Evolutionary conservation across 2,113 vertebrate species (phyloP), one percentile per base, ranked within the genome.

Genomic region (Gallinago jamesoni): DNA sequence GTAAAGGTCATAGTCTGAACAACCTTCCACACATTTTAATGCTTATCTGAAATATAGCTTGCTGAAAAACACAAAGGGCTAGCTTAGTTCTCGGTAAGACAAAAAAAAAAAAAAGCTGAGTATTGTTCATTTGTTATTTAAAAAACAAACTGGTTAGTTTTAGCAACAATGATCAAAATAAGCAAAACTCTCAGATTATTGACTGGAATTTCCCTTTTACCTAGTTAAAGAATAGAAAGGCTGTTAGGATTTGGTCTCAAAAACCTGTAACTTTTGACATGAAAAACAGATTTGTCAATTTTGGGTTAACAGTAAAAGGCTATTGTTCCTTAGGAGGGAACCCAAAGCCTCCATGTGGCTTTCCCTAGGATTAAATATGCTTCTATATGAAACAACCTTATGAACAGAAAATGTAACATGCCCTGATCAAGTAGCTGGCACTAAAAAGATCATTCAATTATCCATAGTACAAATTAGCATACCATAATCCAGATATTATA

Each of bases 1-100:
- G 83, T 82, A 94, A 96, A 97, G 83, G 93, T 95, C 90, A 72
- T 39, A 25, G 17, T 78, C 43, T 37, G 56, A 94, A 92, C 41
- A 86, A 79, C 41, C 18, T 90, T 92, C 80, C 55, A 27, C 59
- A 88, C 43, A 56, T 88, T 92, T 77, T 77, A 95, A 84, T 78
- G 62, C 30, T 73, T 63, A 30, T 55, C 60, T 87, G 69, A 89
- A 94, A 89, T 41, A 69, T 1, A 56, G 13, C 31, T 83, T 93
- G 62, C 31, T 47, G 60, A 92, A 81, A 81, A 89, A 52, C 60
- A 86, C 48, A 69, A 67, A 41, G 35, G 39, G 14, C 13, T 74
- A 47, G 20, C 52, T 86, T 75, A 41, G 6, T 48, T 79, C 56
- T 80, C 56, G 77, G 25, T 33, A 43, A 94, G 45, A 43, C 33